Conservation (phyloP, 2,797 vertebrate species). For the Sebastes miniatus region DNA sequence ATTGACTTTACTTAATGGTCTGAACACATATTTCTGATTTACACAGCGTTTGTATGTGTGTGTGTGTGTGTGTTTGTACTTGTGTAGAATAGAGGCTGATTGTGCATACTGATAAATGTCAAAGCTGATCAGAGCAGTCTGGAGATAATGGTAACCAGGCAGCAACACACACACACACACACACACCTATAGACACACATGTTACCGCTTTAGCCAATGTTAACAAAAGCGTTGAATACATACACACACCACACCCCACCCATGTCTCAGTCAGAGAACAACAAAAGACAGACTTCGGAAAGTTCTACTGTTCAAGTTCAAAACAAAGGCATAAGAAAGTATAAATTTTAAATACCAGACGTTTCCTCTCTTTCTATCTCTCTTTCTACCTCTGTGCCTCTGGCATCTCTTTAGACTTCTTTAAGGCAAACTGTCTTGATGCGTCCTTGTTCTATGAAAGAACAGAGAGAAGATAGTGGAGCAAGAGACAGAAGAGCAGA, state of each 20-base stretch:
- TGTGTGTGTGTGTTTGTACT: constrained; percentile 13
- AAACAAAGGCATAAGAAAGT: constrained; percentile 99
- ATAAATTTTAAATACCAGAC: constrained; percentile 99
- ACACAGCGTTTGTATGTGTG: background rate
- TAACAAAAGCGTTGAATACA: constrained; percentile 22
- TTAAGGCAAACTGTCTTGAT: constrained; percentile 96
- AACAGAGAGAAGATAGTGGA: constrained; percentile 83
- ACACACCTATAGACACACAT: constrained; percentile 38
- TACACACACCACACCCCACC: constrained; percentile 29
- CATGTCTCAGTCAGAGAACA: constrained; percentile 65
- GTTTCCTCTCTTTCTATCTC: constrained; percentile 86
- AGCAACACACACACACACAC: constrained; percentile 65
- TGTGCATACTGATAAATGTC: constrained; percentile 89
- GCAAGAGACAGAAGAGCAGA: constrained; percentile 86
- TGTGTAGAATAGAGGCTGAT: constrained; percentile 85
- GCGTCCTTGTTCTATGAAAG: constrained; percentile 98
- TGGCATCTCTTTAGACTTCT: constrained; percentile 94
- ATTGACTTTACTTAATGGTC: constrained; percentile 36
- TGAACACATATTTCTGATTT: constrained; percentile 36
- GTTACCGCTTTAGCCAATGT: constrained; percentile 47
- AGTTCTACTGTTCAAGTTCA: constrained; percentile 98
- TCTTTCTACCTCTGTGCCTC: constrained; percentile 89
- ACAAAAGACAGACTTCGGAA: constrained; percentile 82
- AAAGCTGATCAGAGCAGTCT: constrained; percentile 80
- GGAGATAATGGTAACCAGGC: constrained; percentile 83